phyloP scores from a whole-genome alignment of 2,113 vertebrate genomes.

The Xiphophorus couchianus region DNA sequence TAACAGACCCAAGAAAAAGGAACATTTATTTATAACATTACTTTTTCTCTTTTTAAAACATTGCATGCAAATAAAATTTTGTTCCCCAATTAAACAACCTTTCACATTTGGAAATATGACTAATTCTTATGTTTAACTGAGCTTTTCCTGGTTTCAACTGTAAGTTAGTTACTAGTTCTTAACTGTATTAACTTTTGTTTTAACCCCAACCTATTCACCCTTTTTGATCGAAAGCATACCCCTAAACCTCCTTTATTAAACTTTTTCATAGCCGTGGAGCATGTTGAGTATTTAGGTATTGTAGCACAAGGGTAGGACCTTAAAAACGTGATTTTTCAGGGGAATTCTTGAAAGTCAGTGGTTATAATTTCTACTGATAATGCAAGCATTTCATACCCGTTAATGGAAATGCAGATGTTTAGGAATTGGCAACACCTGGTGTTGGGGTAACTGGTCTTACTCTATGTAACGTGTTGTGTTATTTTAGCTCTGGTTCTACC shows the following conservation, averaged over 20 bases:
- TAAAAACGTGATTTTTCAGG: too few relatives aligned
- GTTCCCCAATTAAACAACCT: neutral
- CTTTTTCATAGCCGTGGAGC: neutral
- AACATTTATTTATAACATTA: neutral
- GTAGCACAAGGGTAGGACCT: too few relatives aligned
- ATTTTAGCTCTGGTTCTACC: conserved; percentile 8
- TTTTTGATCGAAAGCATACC: neutral
- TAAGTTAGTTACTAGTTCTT: neutral
- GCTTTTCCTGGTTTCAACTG: neutral
- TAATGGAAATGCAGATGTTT: neutral
- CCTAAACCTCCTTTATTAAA: neutral
- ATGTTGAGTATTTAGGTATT: neutral
- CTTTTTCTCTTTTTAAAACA: conserved; percentile 3
- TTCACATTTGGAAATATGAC: neutral
- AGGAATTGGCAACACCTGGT: neutral
- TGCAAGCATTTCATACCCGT: too few relatives aligned
- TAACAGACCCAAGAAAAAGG: neutral
- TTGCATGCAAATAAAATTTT: neutral
- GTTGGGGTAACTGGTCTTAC: neutral
- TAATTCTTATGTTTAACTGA: neutral
- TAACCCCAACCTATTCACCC: neutral
- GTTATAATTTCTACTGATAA: too few relatives aligned
- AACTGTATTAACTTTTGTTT: neutral
- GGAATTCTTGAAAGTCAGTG: too few relatives aligned
- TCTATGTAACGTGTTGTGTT: neutral